These are phyloP conservation scores for Ariolimax columbianus DNA, from an alignment of 2,888 invertebrate species.

Conservation along the genomic window DNA sequence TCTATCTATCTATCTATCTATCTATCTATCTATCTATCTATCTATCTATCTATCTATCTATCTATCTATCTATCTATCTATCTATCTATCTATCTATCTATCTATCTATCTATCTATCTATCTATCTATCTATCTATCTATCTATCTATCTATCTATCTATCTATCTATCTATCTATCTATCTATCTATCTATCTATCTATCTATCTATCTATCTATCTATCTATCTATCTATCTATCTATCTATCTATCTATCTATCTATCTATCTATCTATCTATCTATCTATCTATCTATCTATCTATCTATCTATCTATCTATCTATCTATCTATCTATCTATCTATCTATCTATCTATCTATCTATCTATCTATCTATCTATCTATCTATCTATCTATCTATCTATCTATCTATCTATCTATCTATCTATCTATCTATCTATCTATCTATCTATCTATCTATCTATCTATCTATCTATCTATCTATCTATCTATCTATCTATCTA, in stretches of 20 bases:
- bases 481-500: not conserved
- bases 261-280: slow-evolving; percentile 19
- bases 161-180: not conserved
- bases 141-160: slow-evolving; percentile 8
- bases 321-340: slow-evolving; percentile 41
- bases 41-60: slow-evolving; percentile 27
- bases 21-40: slow-evolving; percentile 11
- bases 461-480: not conserved
- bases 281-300: slow-evolving; percentile 40
- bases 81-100: slow-evolving; percentile 25
- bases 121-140: slow-evolving; percentile 1
- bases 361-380: slow-evolving; percentile 37
- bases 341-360: slow-evolving; percentile 36
- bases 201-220: not conserved
- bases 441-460: not conserved
- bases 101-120: slow-evolving; percentile 26
- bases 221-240: slow-evolving; percentile 15
- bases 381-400: slow-evolving; percentile 48
- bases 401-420: slow-evolving; percentile 42
- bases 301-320: slow-evolving; percentile 36
- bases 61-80: slow-evolving; percentile 25
- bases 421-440: not conserved
- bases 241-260: slow-evolving; percentile 16
- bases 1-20: slow-evolving; percentile 6
- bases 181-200: not conserved